Evolutionary conservation across 1,140 invertebrate genomes (phyloP), one percentile per base, ranked within the genome.

Genomic region (Mamestra configurata): DNA sequence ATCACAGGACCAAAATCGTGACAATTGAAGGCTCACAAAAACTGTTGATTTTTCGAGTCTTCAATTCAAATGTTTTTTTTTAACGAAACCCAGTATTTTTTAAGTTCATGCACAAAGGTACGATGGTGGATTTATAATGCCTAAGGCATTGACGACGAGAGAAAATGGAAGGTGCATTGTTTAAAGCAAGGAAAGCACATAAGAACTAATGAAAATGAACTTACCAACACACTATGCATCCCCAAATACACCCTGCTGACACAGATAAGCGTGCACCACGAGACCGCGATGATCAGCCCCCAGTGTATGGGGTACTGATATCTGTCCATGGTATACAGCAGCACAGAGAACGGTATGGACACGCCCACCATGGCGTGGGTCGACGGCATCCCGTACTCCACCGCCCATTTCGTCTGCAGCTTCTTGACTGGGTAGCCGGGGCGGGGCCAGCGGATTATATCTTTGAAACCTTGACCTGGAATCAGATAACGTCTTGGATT

Each of bases 381-480:
- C 4, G 98, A 99, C 11, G 98, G 98, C 98, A 99, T 98, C 27
- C 98, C 98, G 96, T 98, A 99, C 92, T 99, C 98, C 80, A 98
- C 91, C 0, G 97, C 96, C 97, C 97, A 98, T 96, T 98, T 98
- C 24, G 96, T 96, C 92, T 99, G 98, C 15, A 99, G 92, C 84
- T 97, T 96, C 66, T 97, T 95, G 7, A 98, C 98, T 1, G 98
- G 98, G 64, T 98, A 98, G 0, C 96, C 95, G 0, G 98, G 98
- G 82, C 98, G 96, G 7, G 98, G 98, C 97, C 97, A 98, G 82
- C 96, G 93, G 71, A 99, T 96, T 71, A 98, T 96, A 91, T 99
- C 98, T 95, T 99, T 99, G 55, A 98, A 95, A 15, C 96, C 97
- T 95, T 99, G 98, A 88, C 98, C 97, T 98, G 84, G n/a, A 93